These are phyloP conservation scores for Pandemis heparana DNA, from an alignment of 2,888 invertebrate species.

Conservation along the genomic window DNA sequence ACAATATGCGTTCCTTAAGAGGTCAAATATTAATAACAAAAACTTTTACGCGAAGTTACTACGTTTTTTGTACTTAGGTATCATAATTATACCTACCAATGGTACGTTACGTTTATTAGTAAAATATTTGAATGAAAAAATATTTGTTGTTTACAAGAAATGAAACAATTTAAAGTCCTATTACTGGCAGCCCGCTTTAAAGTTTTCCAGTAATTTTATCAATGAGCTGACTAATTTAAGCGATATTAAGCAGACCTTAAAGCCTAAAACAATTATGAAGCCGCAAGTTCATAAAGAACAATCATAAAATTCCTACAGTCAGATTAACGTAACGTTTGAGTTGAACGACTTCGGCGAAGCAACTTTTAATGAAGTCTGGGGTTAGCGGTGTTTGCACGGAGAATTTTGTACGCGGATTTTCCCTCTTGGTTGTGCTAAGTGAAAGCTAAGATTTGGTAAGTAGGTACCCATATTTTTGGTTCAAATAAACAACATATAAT, in stretches of 20 bases:
- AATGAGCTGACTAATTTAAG: constrained; percentile 36
- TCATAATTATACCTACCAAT: neutral
- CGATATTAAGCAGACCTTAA: constrained; percentile 38
- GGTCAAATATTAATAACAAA: neutral
- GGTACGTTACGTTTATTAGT: neutral
- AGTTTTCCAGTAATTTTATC: constrained; percentile 14
- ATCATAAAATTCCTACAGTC: constrained; percentile 43
- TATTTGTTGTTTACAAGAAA: neutral
- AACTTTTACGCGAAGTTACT: neutral
- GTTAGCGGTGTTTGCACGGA: constrained; percentile 41
- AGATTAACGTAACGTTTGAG: constrained; percentile 43
- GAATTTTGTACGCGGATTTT: constrained; percentile 40
- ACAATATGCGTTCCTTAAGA: neutral
- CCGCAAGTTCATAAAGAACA: constrained; percentile 42
- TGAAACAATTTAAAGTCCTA: neutral
- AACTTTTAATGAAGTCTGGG: constrained; percentile 43
- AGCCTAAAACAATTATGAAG: constrained; percentile 41
- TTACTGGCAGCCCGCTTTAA: neutral
- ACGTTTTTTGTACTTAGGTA: neutral
- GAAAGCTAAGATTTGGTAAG: constrained; percentile 32
- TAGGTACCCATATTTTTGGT: constrained; percentile 12
- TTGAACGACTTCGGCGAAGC: constrained; percentile 40
- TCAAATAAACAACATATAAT: constrained; percentile 2
- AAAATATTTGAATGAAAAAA: neutral
- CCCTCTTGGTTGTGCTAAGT: constrained; percentile 34